Evolutionary conservation across 2,888 invertebrate genomes (phyloP), one percentile per base, ranked within the genome.

Genomic region (Ochlodes sylvanus): DNA sequence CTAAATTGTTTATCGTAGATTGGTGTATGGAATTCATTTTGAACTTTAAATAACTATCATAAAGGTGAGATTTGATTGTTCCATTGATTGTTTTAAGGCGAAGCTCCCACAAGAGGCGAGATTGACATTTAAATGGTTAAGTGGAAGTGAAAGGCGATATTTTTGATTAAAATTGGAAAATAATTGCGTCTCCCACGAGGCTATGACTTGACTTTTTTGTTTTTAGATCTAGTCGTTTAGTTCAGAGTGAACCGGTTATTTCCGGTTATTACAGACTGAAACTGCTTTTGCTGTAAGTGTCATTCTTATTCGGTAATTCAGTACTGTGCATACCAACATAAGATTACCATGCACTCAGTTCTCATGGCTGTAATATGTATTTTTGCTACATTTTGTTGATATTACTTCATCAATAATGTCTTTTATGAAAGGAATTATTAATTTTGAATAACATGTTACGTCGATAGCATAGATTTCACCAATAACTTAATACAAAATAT

Each of bases 101-200:
- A 80, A 79, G 85, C 73, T 78, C 75, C 74, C 74, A 66, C 66
- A 66, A 66, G 66, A 54, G 58, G 71, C 77, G 76, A 92, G 92
- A 93, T 92, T 92, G 92, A 93, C 92, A 93, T 93, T 92, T 93
- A 92, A 93, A 92, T 92, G 85, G 83, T 89, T 90, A 90, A 90
- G 89, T 90, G 90, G 92, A 92, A 91, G 92, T 89, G 92, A 93
- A 92, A 92, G 86, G 87, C 84, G 86, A 88, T 90, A 90, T 92
- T 92, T 92, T 92, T 90, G 91, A 93, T 92, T 92, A 92, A 92
- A 93, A 93, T 92, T 92, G 90, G 88, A 92, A 90, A 88, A 93
- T 93, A 92, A 93, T 93, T 92, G 92, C 87, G 86, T 91, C 92
- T 93, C 92, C 91, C 92, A 92, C 91, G 92, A 86, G 84, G 86